Evolutionary conservation across 2,888 invertebrate genomes (phyloP).

Genomic region (Agriopis marginaria): DNA sequence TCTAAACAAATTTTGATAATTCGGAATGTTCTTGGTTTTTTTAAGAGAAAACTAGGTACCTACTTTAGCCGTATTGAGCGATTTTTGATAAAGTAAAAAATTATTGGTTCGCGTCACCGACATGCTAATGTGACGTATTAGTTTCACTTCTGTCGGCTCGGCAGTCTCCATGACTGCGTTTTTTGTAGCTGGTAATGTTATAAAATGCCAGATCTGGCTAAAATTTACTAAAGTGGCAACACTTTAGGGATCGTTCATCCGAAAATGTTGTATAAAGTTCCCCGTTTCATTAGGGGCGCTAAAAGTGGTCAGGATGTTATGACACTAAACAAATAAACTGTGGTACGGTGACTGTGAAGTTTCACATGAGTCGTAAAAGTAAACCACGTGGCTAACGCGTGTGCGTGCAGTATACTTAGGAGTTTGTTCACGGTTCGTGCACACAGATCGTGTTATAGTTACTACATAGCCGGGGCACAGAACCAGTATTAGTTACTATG

Average conservation of each 20-base stretch:
- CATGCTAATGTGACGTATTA: no score
- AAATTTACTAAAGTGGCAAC: not conserved
- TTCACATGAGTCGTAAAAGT: constrained; percentile 50
- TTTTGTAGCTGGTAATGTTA: no score
- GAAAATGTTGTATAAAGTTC: constrained; percentile 34
- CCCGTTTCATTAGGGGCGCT: constrained; percentile 35
- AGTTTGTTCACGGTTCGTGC: constrained; percentile 28
- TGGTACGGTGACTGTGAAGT: constrained; percentile 33
- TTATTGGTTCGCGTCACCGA: no score
- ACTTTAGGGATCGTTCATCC: constrained; percentile 20
- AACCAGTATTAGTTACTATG: constrained; percentile 3
- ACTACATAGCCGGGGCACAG: constrained; percentile 38
- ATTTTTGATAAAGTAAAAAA: no score
- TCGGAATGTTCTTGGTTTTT: no score
- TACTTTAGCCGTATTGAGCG: no score
- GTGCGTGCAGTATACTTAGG: constrained; percentile 35
- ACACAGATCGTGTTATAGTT: constrained; percentile 31
- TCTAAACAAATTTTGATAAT: no score
- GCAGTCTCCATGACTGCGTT: no score
- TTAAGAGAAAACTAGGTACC: no score
- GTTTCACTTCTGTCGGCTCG: no score
- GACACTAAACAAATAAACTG: constrained; percentile 52
- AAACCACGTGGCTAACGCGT: constrained; percentile 51
- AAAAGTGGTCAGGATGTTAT: constrained; percentile 56
- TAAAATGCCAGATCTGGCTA: not conserved